phyloP scores from a whole-genome alignment of 2,113 vertebrate genomes.

The Pithys albifrons region DNA sequence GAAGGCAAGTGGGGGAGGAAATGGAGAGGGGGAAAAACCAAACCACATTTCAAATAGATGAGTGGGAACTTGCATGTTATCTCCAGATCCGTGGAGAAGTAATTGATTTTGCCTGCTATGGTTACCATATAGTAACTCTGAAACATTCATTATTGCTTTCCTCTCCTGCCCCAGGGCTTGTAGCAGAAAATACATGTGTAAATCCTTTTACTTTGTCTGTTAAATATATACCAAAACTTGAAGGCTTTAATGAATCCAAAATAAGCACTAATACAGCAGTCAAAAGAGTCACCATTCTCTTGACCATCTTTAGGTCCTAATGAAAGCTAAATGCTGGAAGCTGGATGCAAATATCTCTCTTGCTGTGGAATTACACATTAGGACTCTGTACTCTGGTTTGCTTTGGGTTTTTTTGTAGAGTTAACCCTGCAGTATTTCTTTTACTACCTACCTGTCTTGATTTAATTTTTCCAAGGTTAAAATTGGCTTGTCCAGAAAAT shows the following conservation, averaged over 20 bases:
- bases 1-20: background rate
- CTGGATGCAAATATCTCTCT: background rate
- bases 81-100: conserved; percentile 30
- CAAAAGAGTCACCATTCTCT: background rate
- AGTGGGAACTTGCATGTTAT: conserved; percentile 34
- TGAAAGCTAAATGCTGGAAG: background rate
- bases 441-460: background rate
- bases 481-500: conserved; percentile 4
- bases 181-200: conserved; percentile 28
- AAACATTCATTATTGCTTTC: conserved; percentile 59
- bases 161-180: conserved; percentile 17
- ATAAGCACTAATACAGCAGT: background rate
- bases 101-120: conserved; percentile 65
- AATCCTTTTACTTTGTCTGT: conserved; percentile 43
- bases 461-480: conserved; percentile 56
- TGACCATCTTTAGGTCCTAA: background rate
- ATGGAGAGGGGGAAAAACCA: background rate
- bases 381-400: background rate
- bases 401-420: background rate
- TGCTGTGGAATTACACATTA: background rate
- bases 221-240: conserved; percentile 44
- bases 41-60: background rate
- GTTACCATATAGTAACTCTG: conserved; percentile 37
- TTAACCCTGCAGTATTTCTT: background rate
- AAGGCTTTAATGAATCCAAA: conserved; percentile 46